Base-by-base conservation (phyloP, 2,113 vertebrate genomes). In the Elephas maximus region DNA sequence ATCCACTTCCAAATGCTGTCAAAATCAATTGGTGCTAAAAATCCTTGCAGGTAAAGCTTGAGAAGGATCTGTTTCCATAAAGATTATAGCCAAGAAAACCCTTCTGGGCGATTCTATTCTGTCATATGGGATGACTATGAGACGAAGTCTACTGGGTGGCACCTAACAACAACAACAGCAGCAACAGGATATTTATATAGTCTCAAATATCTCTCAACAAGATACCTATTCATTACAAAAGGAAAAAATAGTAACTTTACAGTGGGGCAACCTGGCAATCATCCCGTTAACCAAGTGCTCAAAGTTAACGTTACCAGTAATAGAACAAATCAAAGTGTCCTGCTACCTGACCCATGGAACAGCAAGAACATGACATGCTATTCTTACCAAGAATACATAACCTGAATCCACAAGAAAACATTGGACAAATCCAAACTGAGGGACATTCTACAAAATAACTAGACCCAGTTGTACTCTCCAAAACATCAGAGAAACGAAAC, bases 361-460 rank as follows among this genome's bases (percentile, higher is more conserved):
- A n/a, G 9, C 28, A 48, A 41, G 30, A 51, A 57, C 21, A 30
- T 0, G 51, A 57, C 11, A 20, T 0, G 79, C 17, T 83, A 28
- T 3, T 81, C 81, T 57, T 15, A 78, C 44, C 48, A 1, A 7
- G 60, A 10, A 21, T 0, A 30, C 51, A 12, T 48, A 84, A 77
- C 21, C 77, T 23, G 37, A 81, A 83, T 60, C 44, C 5, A 2
- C 0, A 20, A 73, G 91, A 74, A 91, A 28, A 74, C 17, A 2
- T 10, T 26, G 5, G 48, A 9, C 33, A 7, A 44, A 37, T 62
- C 67, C 41, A 0, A 30, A 18, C 17, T 2, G 21, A 48, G 77
- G 62, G 18, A 5, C 37, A 3, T 12, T 17, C 85, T 20, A 3
- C 28, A 11, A 67, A 45, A 0, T 6, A 24, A 63, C 0, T 6